A percentile compares a stretch with the other conserved stretches of the same genome.
phyloP scores from a whole-genome alignment of 2,888 invertebrate genomes.

The Gandaritis pyraliata region DNA sequence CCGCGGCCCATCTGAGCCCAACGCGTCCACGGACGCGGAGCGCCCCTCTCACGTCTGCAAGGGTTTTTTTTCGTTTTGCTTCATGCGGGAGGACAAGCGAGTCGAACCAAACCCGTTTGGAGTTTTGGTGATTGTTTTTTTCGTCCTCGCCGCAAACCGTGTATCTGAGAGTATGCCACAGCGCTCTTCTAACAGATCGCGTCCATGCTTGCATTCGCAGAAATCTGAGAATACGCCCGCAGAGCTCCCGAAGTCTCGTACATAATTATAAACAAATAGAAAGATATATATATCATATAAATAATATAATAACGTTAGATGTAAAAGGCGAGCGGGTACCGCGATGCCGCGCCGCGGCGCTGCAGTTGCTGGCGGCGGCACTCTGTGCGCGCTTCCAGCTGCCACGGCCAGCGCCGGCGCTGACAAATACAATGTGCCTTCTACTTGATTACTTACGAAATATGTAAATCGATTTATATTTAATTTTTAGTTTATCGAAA shows the following conservation, averaged over 20 bases:
- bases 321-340: slow-evolving; percentile 39
- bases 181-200: slow-evolving; percentile 56
- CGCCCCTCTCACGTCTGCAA: slow-evolving; percentile 57
- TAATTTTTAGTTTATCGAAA: slow-evolving; percentile 82
- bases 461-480: slow-evolving; percentile 76
- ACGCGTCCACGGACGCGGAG: slow-evolving; percentile 52
- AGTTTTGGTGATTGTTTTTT: slow-evolving; percentile 80
- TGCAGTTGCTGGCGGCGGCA: slow-evolving; percentile 47
- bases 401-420: slow-evolving; percentile 52
- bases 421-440: slow-evolving; percentile 73
- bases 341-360: slow-evolving; percentile 51
- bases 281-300: slow-evolving; percentile 52
- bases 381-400: slow-evolving; percentile 65
- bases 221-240: slow-evolving; percentile 63
- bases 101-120: slow-evolving; percentile 68
- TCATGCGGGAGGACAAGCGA: slow-evolving; percentile 70
- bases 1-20: slow-evolving; percentile 65
- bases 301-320: slow-evolving; percentile 33
- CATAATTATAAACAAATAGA: slow-evolving; percentile 62
- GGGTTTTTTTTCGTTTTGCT: slow-evolving; percentile 74
- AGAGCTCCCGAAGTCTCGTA: slow-evolving; percentile 69
- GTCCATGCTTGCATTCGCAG: slow-evolving; percentile 64
- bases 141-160: slow-evolving; percentile 63
- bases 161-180: slow-evolving; percentile 53
- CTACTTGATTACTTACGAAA: slow-evolving; percentile 70